These are phyloP conservation scores for Synergus japonicus DNA, from an alignment of 2,888 invertebrate species.

Conservation along the genomic window DNA sequence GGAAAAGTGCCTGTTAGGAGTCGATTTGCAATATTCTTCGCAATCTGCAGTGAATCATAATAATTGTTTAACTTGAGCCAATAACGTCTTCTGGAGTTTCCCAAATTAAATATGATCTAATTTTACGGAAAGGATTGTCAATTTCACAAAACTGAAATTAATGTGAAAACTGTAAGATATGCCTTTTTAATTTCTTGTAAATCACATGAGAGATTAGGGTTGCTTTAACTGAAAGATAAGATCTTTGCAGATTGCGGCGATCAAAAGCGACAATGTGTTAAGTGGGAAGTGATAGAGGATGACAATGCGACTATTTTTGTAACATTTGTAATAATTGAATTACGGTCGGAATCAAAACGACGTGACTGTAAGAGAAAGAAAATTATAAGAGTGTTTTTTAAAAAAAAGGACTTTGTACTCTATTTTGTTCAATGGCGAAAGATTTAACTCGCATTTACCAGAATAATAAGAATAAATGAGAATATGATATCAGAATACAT, in stretches of 20 bases:
- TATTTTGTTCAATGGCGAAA: no score
- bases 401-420: not conserved
- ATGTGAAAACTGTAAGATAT: not conserved
- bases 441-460: no score
- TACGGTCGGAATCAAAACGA: not conserved
- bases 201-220: constrained; percentile 2
- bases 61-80: not conserved
- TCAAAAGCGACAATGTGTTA: constrained; percentile 10
- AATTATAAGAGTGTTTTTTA: not conserved
- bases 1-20: constrained; percentile 28
- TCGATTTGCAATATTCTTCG: not conserved
- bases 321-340: constrained; percentile 19
- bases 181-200: not conserved
- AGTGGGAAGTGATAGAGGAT: constrained; percentile 30
- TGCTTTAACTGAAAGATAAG: constrained; percentile 25
- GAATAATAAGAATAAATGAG: not conserved
- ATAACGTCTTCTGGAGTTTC: not conserved
- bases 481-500: not conserved
- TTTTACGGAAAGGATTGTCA: not conserved
- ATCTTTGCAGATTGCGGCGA: constrained; percentile 38
- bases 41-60: not conserved
- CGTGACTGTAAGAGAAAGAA: not conserved
- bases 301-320: constrained; percentile 38
- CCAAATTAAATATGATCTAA: not conserved
- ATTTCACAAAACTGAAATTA: not conserved